Base-by-base conservation (phyloP, 1,140 invertebrate species). In the Panulirus ornatus region DNA sequence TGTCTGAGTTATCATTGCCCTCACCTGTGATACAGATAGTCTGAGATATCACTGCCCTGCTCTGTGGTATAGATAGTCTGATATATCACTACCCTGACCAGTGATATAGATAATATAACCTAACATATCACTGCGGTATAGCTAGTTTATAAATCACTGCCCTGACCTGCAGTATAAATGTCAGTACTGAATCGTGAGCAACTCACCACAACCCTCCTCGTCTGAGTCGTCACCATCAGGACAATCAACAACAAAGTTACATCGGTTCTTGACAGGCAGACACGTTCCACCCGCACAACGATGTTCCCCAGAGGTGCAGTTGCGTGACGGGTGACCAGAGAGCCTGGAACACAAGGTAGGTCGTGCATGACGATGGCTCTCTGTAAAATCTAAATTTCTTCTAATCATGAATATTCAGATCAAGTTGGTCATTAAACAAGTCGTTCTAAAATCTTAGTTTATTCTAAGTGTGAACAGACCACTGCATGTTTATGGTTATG, bases 121-220 rank as follows among this genome's bases (percentile, higher is more conserved):
- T 11, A 11, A 11, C 51, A 54, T 22, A 54, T 54, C 51, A 9
- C 9, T 54, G 22, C 51, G 51, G 9, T 22, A 54, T 11, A 54
- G 51, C 9, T 54, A 22, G 9, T 54, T 11, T 22, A 54, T 54
- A 22, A 54, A 54, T 22, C 9, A 54, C 9, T 22, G 9, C 9
- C 9, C 9, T 54, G 9, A 54, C 51, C 9, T 54, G 22, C n/a
- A n/a, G n/a, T n/a, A n/a, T n/a, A n/a, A n/a, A n/a, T n/a, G 14
- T 3, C 34, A 47, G 1, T 30, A 47, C 14, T 44, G 76, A n/a
- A 16, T n/a, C 1, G 5, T 9, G 38, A 3, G 3, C 38, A 47
- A 42, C 85, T 34, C 27, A 88, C 85, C 85, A 88, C 85, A 88
- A 16, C 75, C 85, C 27, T 70, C 36, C 51, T 88, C 85, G 36